Conservation (phyloP, 1,140 invertebrate genomes). For the Akabosia matsudoensis region DNA sequence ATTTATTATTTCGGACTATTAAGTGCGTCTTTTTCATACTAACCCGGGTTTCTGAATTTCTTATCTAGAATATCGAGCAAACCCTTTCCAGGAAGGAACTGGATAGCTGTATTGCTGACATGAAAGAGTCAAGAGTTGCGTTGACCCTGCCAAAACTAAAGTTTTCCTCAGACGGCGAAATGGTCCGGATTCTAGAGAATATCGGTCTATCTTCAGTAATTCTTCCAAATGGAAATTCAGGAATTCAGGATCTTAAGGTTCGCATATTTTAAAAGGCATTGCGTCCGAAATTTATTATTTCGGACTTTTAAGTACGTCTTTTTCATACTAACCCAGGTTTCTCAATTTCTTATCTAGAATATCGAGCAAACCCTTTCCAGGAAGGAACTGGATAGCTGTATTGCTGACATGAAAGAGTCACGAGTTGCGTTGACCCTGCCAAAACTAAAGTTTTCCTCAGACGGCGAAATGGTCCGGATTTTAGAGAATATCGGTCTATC, state of each 20-base stretch:
- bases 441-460: conserved; percentile 59
- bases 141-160: conserved; percentile 66
- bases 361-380: conserved; percentile 57
- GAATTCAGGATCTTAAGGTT: conserved; percentile 42
- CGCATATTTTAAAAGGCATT: not conserved
- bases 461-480: conserved; percentile 55
- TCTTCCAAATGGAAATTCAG: conserved; percentile 56
- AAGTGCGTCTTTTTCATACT: not conserved
- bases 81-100: conserved; percentile 56
- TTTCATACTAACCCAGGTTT: conserved; percentile 5
- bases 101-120: conserved; percentile 37
- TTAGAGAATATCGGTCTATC: conserved; percentile 58
- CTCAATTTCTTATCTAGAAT: conserved; percentile 48
- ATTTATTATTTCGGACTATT: not conserved
- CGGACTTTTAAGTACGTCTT: not conserved
- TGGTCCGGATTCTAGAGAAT: conserved; percentile 56
- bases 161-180: conserved; percentile 57
- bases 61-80: conserved; percentile 54
- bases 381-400: conserved; percentile 51
- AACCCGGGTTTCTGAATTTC: conserved; percentile 43
- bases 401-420: conserved; percentile 37
- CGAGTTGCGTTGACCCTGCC: conserved; percentile 58
- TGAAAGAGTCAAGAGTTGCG: conserved; percentile 51
- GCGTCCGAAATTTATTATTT: not conserved
- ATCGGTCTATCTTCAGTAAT: conserved; percentile 64